phyloP scores from a whole-genome alignment of 2,797 vertebrate genomes.

The Takifugu ocellatus region DNA sequence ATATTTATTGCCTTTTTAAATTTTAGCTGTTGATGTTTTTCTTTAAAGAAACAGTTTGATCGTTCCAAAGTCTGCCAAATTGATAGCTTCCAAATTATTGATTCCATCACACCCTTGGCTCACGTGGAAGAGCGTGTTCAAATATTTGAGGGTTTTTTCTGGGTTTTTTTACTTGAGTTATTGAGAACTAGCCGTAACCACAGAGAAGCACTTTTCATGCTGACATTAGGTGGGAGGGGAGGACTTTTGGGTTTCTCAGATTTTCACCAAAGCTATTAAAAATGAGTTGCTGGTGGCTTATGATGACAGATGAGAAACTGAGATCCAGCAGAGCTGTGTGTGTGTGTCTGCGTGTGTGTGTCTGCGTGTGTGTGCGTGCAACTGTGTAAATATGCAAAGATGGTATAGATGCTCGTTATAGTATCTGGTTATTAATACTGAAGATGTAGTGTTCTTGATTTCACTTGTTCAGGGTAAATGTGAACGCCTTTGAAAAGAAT shows the following conservation, averaged over 20 bases:
- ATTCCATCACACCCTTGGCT: conserved; percentile 1
- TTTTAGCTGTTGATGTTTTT: conserved; percentile 15
- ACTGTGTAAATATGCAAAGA: conserved; percentile 43
- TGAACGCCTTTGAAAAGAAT: conserved; percentile 69
- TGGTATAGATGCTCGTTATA: conserved; percentile 55
- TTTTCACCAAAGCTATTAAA: conserved; percentile 75
- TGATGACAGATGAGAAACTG: conserved; percentile 42
- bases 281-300: conserved; percentile 61
- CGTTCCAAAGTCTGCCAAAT: conserved; percentile 56
- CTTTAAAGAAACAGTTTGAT: conserved; percentile 40
- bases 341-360: conserved; percentile 32
- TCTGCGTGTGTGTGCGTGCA: conserved; percentile 36
- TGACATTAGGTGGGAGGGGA: conserved; percentile 32
- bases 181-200: conserved; percentile 48
- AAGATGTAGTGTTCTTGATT: conserved; percentile 61
- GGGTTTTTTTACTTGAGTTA: conserved; percentile 26
- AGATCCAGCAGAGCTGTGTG: conserved; percentile 50
- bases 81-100: conserved; percentile 42
- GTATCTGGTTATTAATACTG: conserved; percentile 53
- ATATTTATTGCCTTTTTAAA: conserved; percentile 33
- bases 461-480: conserved; percentile 60
- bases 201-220: conserved; percentile 64
- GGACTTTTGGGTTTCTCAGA: conserved; percentile 18
- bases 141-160: neutral
- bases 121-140: neutral